These are phyloP conservation scores for Amblyraja radiata DNA, from an alignment of 2,797 vertebrate genomes.

Conservation along the genomic window DNA sequence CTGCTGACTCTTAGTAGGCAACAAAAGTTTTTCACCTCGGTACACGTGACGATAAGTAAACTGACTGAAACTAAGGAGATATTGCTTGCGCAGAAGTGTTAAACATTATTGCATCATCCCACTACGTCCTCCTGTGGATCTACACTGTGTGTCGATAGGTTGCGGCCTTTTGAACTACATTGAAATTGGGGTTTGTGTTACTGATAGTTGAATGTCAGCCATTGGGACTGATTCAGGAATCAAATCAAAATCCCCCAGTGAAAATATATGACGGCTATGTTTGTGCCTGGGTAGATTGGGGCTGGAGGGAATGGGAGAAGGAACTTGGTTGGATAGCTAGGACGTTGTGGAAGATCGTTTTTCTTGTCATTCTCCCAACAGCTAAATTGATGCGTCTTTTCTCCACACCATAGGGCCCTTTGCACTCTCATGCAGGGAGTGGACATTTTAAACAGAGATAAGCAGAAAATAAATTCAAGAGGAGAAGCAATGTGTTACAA, in stretches of 20 bases:
- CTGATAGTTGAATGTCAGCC: neutral
- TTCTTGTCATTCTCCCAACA: neutral
- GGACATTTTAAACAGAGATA: neutral
- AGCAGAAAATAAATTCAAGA: neutral
- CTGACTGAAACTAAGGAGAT: too few species aligned
- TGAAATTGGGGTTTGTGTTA: neutral
- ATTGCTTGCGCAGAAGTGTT: neutral
- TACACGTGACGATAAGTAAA: too few species aligned
- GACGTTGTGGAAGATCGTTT: neutral
- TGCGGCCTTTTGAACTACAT: neutral
- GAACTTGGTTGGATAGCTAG: neutral
- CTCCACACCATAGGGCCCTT: neutral
- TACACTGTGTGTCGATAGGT: neutral
- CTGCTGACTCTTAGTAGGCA: too few species aligned
- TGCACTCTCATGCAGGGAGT: neutral
- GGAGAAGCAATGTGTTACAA: neutral
- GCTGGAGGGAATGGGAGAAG: neutral
- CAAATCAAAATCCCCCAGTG: neutral
- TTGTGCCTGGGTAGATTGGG: too few species aligned
- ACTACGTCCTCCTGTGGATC: neutral
- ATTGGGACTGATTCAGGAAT: neutral
- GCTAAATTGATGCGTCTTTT: too few species aligned
- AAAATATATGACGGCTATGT: neutral
- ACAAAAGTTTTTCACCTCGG: too few species aligned
- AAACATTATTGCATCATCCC: neutral